phyloP scores from a whole-genome alignment of 2,113 vertebrate species.

The Phainopepla nitens region DNA sequence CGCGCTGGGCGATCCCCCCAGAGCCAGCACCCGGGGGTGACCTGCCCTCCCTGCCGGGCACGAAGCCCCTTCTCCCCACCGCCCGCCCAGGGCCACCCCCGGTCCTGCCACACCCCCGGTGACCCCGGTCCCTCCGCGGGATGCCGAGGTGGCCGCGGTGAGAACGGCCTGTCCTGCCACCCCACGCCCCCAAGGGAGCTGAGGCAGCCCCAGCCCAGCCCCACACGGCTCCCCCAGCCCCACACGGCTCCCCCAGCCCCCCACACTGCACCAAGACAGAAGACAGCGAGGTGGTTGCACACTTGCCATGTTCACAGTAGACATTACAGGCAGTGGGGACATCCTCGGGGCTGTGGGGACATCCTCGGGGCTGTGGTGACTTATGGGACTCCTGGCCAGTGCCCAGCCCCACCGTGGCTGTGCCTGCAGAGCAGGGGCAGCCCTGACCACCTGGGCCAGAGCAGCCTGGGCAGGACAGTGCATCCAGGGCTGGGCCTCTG shows the following conservation, averaged over 20 bases:
- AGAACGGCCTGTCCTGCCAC: not conserved
- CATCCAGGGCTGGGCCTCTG: not conserved
- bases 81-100: not conserved
- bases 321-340: not conserved
- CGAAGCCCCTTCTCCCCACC: not conserved
- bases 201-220: not conserved
- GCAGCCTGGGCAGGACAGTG: not conserved
- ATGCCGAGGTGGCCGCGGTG: fast-evolving
- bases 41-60: not conserved
- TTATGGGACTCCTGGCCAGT: not conserved
- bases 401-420: not conserved
- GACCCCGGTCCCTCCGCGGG: not conserved
- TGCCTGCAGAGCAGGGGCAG: not conserved
- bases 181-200: fast-evolving
- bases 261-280: not conserved
- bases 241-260: fast-evolving
- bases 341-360: not conserved
- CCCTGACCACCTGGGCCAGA: not conserved
- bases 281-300: slow-evolving; percentile 6
- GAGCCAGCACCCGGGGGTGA: not conserved
- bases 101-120: fast-evolving
- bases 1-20: not conserved
- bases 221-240: fast-evolving
- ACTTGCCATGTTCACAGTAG: slow-evolving; percentile 54
- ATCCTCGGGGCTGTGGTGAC: not conserved